Percentiles rank a stretch among this genome's conserved stretches.
phyloP scores from a whole-genome alignment of 30 jellyfish, hydroid and myxozoan genomes.

The Aurelia sp. region DNA sequence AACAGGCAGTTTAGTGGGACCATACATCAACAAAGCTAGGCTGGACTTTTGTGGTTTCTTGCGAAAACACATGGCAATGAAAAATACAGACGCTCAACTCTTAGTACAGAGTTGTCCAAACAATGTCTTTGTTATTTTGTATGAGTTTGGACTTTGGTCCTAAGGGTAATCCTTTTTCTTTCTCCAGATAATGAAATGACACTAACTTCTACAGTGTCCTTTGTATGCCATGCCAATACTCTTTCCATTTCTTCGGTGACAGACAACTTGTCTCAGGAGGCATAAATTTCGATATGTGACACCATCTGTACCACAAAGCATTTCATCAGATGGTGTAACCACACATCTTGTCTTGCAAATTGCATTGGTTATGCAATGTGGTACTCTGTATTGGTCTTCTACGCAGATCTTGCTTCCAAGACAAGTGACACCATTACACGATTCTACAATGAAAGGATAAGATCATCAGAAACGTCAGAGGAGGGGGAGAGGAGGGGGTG shows the following conservation, averaged over 20 bases:
- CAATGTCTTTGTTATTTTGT: no score
- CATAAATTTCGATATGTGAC: conserved; percentile 67
- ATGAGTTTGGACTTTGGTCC: no score
- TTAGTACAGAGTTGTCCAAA: no score
- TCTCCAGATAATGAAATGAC: not conserved
- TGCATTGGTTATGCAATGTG: conserved; percentile 71
- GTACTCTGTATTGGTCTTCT: conserved; percentile 74
- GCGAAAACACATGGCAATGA: no score
- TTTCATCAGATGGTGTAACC: conserved; percentile 27
- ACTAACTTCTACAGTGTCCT: conserved; percentile 65
- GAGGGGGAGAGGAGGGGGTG: no score
- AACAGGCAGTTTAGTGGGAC: no score
- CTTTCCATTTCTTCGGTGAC: conserved; percentile 43
- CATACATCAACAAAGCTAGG: no score
- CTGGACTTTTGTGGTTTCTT: no score
- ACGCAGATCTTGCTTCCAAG: conserved; percentile 56
- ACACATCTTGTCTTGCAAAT: conserved; percentile 36
- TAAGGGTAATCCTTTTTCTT: no score
- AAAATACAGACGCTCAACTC: no score
- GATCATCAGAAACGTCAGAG: no score
- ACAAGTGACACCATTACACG: conserved; percentile 62
- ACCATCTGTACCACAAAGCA: conserved; percentile 88
- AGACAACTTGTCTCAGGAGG: conserved; percentile 65
- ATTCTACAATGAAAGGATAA: conserved; percentile 17
- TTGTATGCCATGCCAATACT: conserved; percentile 67